Evolutionary conservation across 2,888 invertebrate genomes (phyloP), one percentile per base, ranked within the genome.

Genomic region (Tetranychus piercei): DNA sequence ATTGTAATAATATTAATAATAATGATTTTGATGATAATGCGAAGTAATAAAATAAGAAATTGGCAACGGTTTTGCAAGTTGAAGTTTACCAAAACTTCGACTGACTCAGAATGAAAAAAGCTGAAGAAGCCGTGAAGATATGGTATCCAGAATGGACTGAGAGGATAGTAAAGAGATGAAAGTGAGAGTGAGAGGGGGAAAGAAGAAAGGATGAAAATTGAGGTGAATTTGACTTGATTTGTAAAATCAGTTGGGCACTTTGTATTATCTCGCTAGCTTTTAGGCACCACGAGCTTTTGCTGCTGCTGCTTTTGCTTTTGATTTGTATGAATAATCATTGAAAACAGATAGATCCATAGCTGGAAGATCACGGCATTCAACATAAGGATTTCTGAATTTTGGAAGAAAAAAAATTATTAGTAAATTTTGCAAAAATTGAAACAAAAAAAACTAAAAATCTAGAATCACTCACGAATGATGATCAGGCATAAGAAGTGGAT

Each of bases 401-500:
- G 0, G 23, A 69, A 69, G 34, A 23, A 8, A 69, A 69, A 20
- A 6, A 22, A 23, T 22, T 67, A 22, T 11, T 22, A 20, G 6
- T 69, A 20, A 69, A 23, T 23, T 22, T 69, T 11, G 5, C 8
- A 6, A 69, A 23, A 69, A 20, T 23, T 11, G 0, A 1, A 4
- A 4, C 11, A 18, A 22, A 7, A 69, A 69, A 69, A 69, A 69
- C 0, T 3, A 55, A 15, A 15, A 55, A 55, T 55, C 0, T 55
- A 15, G 55, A 9, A 15, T 0, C 15, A 69, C 69, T 69, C 1
- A 69, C 69, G 69, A 69, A 20, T 20, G 9, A 45, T 73, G 92
- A 84, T 93, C 92, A 4, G 93, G 91, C 80, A 92, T 84, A 45
- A 93, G 91, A 91, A 93, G 91, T 1, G 92, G 92, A 82, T 92